Base-by-base conservation (phyloP, 2,888 invertebrate species). In the Chrysolina americana region DNA sequence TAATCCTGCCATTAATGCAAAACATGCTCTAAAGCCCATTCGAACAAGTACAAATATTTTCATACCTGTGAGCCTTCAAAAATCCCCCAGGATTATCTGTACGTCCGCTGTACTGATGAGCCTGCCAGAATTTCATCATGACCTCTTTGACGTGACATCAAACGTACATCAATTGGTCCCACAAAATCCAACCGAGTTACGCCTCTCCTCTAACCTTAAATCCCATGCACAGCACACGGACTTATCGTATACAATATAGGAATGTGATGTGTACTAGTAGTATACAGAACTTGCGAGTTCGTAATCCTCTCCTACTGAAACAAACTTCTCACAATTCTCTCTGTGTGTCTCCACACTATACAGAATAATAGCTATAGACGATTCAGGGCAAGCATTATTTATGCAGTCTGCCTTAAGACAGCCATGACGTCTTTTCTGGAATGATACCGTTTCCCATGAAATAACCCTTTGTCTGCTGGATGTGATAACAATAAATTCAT, bases 301-400 rank as follows among this genome's bases (percentile, higher is more conserved):
- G 28, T 59, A 59, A 59, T 59, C 59, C 59, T 59, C 28, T 11
- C 59, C 59, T 17, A 59, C 28, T 28, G 36, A 59, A 36, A 59
- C 59, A 36, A 59, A 59, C 28, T 59, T 59, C 59, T 23, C 59
- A 59, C 59, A 36, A 6, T 36, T 36, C 36, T 36, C 36, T 36
- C 36, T 36, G 8, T 59, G 9, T 59, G 59, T 59, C 36, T 59
- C 36, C 36, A 59, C 59, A 28, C 28, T 28, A 28, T 59, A 2
- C 36, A 59, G n/a, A n/a, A n/a, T 9, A 59, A 28, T 59, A 28
- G 59, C 36, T 59, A 59, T 28, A 59, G 59, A 59, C 28, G 59
- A 59, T 59, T 11, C 59, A 6, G 17, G 36, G 36, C 23, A 17
- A 59, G 17, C 59, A 59, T 59, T 59, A 59, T 59, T 59, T 28